A percentile compares a stretch with the other conserved stretches of the same genome.
Conservation (phyloP, 2,113 vertebrate genomes). For the Neogale vison region DNA sequence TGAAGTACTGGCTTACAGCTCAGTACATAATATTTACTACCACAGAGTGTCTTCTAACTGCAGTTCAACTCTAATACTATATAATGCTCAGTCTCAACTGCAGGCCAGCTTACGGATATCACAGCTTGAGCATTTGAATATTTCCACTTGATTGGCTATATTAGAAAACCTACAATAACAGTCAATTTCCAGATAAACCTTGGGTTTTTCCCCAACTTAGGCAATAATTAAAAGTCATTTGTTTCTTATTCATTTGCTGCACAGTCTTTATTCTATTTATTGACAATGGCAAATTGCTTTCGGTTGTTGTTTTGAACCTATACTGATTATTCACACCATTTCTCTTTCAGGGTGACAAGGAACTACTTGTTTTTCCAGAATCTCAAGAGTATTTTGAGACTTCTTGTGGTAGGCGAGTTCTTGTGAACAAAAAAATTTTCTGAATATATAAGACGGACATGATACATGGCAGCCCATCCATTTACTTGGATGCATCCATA, state of each 20-base stretch:
- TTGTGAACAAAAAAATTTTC: background rate
- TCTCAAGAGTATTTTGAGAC: background rate
- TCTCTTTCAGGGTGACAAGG: background rate
- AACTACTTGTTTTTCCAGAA: background rate
- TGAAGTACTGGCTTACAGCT: conserved; percentile 39
- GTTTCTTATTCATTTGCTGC: background rate
- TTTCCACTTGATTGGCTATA: background rate
- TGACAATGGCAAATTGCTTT: background rate
- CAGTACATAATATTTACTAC: conserved; percentile 60
- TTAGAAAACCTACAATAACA: background rate
- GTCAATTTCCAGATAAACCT: background rate
- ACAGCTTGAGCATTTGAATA: background rate
- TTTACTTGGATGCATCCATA: background rate
- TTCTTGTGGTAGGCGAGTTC: background rate
- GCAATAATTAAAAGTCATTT: background rate
- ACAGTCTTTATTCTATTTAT: background rate
- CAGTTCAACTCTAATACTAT: conserved; percentile 33
- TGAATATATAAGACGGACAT: background rate
- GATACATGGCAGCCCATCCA: background rate
- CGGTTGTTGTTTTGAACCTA: background rate
- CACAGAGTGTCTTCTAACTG: conserved; percentile 43
- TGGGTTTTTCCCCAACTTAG: background rate
- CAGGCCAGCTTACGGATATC: background rate
- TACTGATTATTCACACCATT: background rate
- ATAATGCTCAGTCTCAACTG: conserved; percentile 23